phyloP scores from a whole-genome alignment of 2,113 vertebrate species.

The Cyanoderma ruficeps region DNA sequence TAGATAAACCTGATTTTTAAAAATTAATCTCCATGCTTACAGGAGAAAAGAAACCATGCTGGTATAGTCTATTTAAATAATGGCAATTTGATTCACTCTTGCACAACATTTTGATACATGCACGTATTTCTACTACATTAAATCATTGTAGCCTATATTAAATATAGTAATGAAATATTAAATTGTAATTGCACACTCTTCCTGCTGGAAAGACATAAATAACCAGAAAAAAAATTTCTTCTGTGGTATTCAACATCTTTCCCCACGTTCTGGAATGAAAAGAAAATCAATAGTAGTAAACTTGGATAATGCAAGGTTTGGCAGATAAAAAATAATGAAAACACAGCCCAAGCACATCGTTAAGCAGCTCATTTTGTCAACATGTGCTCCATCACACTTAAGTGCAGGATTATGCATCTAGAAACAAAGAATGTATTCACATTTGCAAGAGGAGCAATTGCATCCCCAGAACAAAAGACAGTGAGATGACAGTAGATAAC shows the following conservation, averaged over 20 bases:
- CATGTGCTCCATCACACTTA: slow-evolving; percentile 43
- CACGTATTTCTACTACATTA: neutral
- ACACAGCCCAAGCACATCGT: neutral
- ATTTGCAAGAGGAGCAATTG: slow-evolving; percentile 9
- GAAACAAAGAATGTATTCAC: slow-evolving; percentile 29
- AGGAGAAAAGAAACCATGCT: neutral
- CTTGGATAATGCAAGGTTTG: slow-evolving; percentile 26
- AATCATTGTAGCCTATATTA: neutral
- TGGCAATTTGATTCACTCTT: neutral
- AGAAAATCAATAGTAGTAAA: slow-evolving; percentile 40
- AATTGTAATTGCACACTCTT: neutral
- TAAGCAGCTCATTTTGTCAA: slow-evolving; percentile 9
- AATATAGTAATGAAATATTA: neutral
- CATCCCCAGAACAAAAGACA: neutral
- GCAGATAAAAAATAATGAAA: slow-evolving; percentile 38
- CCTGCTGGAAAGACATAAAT: neutral
- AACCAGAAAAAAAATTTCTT: neutral
- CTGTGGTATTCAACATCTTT: neutral
- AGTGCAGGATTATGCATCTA: slow-evolving; percentile 11
- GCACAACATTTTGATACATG: neutral
- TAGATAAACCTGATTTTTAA: neutral
- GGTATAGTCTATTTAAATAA: neutral
- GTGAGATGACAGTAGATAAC: neutral
- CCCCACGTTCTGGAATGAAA: neutral
- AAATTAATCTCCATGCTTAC: neutral